A percentile compares a stretch with the other conserved stretches of the same genome.
phyloP scores from a whole-genome alignment of 2,113 vertebrate genomes.

The Marcusenius ussheri region DNA sequence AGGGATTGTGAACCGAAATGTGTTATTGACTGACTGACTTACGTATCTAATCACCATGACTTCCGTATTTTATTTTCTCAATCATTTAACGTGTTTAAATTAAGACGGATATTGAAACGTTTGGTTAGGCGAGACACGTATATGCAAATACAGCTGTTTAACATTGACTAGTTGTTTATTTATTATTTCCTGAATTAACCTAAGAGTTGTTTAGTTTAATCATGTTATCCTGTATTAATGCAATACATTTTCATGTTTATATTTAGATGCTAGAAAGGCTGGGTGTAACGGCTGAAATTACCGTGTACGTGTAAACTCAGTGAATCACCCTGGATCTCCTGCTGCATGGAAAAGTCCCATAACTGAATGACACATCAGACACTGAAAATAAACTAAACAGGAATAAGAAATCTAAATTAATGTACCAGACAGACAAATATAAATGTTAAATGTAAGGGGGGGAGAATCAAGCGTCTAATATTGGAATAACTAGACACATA shows the following conservation, averaged over 20 bases:
- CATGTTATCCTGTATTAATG: neutral
- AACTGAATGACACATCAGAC: neutral
- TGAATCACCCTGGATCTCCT: constrained; percentile 23
- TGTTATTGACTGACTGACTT: neutral
- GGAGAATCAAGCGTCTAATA: neutral
- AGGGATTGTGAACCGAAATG: neutral
- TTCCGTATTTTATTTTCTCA: neutral
- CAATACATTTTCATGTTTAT: neutral
- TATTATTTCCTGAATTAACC: neutral
- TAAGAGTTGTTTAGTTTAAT: neutral
- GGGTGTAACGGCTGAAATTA: neutral
- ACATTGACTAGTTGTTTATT: neutral
- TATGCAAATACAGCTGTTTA: neutral
- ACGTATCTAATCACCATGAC: neutral
- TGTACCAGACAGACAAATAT: neutral
- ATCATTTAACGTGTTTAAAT: neutral
- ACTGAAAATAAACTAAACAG: neutral
- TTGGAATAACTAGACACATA: neutral
- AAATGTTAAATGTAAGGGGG: neutral
- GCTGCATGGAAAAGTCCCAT: neutral
- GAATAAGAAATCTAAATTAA: neutral
- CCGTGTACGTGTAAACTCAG: neutral
- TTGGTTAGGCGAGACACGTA: neutral
- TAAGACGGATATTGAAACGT: neutral
- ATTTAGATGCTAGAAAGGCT: neutral